These are phyloP conservation scores for Lycophotia porphyrea DNA, from an alignment of 2,888 invertebrate genomes.

Conservation along the genomic window DNA sequence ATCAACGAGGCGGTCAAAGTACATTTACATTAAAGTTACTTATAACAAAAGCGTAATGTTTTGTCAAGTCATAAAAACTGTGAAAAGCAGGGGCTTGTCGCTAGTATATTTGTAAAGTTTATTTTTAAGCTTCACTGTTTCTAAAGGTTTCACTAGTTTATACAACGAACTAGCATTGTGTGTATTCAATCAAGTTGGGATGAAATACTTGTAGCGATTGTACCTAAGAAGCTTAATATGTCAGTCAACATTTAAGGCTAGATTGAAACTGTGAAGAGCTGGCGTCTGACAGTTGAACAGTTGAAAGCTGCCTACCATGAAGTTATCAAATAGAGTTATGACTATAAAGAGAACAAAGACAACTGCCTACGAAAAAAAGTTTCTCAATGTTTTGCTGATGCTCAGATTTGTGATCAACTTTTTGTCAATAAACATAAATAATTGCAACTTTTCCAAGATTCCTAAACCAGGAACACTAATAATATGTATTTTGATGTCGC, in stretches of 20 bases:
- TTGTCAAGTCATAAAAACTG: not conserved
- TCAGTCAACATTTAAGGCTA: constrained; percentile 34
- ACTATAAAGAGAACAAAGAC: not conserved
- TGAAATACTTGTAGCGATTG: constrained; percentile 21
- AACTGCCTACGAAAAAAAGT: not conserved
- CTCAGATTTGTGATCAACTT: not conserved
- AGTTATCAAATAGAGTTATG: not conserved
- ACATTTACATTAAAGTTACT: not conserved
- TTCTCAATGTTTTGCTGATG: not conserved
- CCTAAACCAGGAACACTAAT: constrained; percentile 28
- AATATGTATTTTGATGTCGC: constrained; percentile 33
- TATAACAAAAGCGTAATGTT: not conserved
- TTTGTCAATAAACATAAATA: constrained; percentile 11
- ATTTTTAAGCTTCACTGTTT: constrained; percentile 2
- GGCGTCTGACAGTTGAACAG: not conserved
- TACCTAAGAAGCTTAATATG: constrained; percentile 25
- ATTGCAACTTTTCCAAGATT: not conserved
- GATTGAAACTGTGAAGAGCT: constrained; percentile 1
- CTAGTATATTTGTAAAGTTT: not conserved
- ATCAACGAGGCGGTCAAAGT: not conserved
- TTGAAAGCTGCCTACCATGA: not conserved
- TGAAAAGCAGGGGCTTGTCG: not conserved
- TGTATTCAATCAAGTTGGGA: not conserved
- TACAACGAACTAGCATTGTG: constrained; percentile 1
- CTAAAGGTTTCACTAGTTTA: not conserved